Conservation (phyloP, 1,140 invertebrate species). For the Drosophila willistoni region DNA sequence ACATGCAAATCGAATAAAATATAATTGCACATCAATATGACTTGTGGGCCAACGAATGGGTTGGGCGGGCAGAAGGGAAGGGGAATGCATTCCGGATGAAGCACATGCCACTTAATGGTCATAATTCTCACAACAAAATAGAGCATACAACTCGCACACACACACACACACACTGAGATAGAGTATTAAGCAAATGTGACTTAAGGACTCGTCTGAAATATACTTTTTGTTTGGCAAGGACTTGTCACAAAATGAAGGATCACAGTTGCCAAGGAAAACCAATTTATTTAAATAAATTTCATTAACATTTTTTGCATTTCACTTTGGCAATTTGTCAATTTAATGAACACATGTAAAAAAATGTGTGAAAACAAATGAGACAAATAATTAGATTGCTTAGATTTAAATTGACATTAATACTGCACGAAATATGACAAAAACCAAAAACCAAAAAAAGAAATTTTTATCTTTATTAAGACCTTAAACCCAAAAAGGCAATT, state of each 20-base stretch:
- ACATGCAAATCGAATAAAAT: conserved; percentile 69
- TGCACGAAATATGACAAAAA: too few species aligned
- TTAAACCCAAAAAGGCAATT: too few species aligned
- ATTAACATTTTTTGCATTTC: too few species aligned
- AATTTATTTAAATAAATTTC: too few species aligned
- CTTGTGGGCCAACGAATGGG: neutral
- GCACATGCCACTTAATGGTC: conserved; percentile 7
- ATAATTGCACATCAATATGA: conserved; percentile 49
- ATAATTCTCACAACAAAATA: neutral
- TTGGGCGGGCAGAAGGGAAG: neutral
- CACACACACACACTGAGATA: too few species aligned
- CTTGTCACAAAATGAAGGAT: too few species aligned
- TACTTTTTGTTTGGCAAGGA: too few species aligned
- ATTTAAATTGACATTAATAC: conserved; percentile 7
- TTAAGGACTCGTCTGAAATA: neutral
- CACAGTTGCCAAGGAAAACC: too few species aligned
- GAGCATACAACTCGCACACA: neutral
- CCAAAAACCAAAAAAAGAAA: too few species aligned
- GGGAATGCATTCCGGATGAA: conserved; percentile 5
- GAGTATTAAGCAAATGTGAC: neutral
- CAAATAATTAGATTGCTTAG: conserved; percentile 2
- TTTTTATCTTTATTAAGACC: too few species aligned
- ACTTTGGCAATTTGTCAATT: conserved; percentile 1
- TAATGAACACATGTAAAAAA: conserved; percentile 1
- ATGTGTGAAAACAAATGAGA: neutral